Base-by-base conservation (phyloP, 2,888 invertebrate genomes). In the Liopterus haemorrhoidalis region DNA sequence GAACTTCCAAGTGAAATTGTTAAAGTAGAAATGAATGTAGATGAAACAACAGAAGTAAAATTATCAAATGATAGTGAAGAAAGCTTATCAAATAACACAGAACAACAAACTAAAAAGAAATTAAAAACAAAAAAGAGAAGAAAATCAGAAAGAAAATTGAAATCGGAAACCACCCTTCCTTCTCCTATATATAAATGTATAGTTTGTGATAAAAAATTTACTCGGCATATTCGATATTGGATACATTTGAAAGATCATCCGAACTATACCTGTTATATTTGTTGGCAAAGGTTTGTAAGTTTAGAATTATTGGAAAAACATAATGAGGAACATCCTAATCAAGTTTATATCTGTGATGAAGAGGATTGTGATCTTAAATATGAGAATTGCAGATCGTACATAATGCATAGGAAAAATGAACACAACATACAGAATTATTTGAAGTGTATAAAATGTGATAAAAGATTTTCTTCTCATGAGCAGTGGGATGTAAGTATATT, bases 361-460 rank as follows among this genome's bases (percentile, higher is more conserved):
- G 40, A 30, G 14, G 21, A 28, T 24, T 40, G 40, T 40, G 40
- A 40, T 40, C 16, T 19, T 14, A 28, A 40, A 30, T 40, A 30
- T 30, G 24, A n/a, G 4, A 30, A 40, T 20, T 40, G 31, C 25
- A 27, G 15, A 14, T 8, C 11, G 15, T 40, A 20, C 20, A 21
- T 30, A 15, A 18, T 30, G 15, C 40, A 40, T 18, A 28, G 24
- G 12, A 40, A 30, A 27, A 28, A 40, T 30, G 40, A 30, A 12
- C 40, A 40, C 20, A 11, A 30, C 28, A 28, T 40, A 3, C 16
- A 22, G 11, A 30, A 40, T 20, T 40, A 19, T 40, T 40, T 40
- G 19, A 21, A 40, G 12, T 40, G 40, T 11, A 30, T 24, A 9
- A 18, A 40, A 21, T 40, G 40, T 20, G 40, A 40, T 12, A 30